Conservation (phyloP, 2,888 invertebrate genomes). For the Caenorhabditis sp. region DNA sequence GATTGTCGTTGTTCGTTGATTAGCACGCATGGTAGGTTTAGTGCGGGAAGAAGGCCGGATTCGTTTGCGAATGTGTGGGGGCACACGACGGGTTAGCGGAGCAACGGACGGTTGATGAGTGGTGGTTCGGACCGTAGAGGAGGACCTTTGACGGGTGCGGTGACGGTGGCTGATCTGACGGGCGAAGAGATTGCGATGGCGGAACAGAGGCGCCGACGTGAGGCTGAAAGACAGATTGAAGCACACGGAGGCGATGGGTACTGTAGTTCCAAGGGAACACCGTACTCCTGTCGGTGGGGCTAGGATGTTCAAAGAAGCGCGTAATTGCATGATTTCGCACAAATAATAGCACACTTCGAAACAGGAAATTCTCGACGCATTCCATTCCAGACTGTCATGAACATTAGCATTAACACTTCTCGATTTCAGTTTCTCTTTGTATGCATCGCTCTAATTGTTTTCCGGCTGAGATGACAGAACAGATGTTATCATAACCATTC, state of each 20-base stretch:
- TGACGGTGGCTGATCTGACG: constrained; percentile 47
- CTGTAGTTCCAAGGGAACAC: too few species aligned
- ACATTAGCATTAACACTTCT: not conserved
- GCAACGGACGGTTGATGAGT: constrained; percentile 13
- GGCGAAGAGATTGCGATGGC: constrained; percentile 40
- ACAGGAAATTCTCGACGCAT: too few species aligned
- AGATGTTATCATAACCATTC: constrained; percentile 47
- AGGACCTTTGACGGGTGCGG: constrained; percentile 43
- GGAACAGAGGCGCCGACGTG: constrained; percentile 34
- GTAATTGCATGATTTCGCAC: too few species aligned
- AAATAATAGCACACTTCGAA: too few species aligned
- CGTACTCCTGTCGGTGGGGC: too few species aligned
- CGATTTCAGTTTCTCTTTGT: not conserved
- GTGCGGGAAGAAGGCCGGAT: not conserved
- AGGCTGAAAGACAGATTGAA: constrained; percentile 29
- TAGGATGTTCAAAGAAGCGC: too few species aligned
- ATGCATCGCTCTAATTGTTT: constrained; percentile 9
- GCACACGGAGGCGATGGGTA: constrained; percentile 1
- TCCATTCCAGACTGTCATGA: too few species aligned
- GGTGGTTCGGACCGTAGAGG: constrained; percentile 5
- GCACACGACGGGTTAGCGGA: constrained; percentile 6
- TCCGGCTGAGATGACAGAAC: constrained; percentile 41
- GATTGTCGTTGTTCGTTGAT: constrained; percentile 33
- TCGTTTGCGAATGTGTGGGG: constrained; percentile 9
- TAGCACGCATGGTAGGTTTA: constrained; percentile 12